Base-by-base conservation (phyloP, 1,140 invertebrate genomes). In the Antheraea mylitta region DNA sequence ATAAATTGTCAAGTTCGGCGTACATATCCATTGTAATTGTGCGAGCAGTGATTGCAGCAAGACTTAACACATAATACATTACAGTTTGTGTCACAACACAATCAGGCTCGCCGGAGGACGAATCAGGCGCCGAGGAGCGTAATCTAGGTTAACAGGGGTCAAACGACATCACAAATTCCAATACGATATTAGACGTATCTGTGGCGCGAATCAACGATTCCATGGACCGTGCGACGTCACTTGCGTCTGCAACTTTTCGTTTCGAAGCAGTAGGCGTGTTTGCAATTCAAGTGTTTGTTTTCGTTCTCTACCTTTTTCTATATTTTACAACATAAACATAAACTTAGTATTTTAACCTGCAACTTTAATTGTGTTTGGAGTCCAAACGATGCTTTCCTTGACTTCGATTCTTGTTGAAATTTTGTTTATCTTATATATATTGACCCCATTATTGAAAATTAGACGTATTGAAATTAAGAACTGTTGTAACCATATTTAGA, bases 91-190 rank as follows among this genome's bases (percentile, higher is more conserved):
- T 92, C 89, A 92, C 88, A 90, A 92, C 88, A 91, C 89, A 92
- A 92, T 92, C 90, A 92, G 84, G 82, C 82, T 78, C 75, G 78
- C 66, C 67, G 79, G 89, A 89, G 87, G 88, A 91, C 88, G 91
- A 92, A 93, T 93, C 90, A 91, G 88, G 90, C 86, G 89, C 81
- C 87, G 89, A 89, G 84, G 74, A 85, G 81, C 85, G 91, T 92
- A 92, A 92, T 93, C 91, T 92, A 89, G 91, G 91, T 92, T 92
- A 93, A 93, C 89, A 87, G 92, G 91, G 92, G 92, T 93, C 91
- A 93, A 93, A 92, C 90, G 91, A 87, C 89, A 92, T 90, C 89
- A 92, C 91, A 92, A 93, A 93, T 93, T 92, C 92, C 92, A 92
- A 92, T 92, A 92, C 89, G 90, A 92, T 92, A 92, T 93, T 92